Base-by-base conservation (phyloP, 2,888 invertebrate species). In the Hypomecis punctinalis region DNA sequence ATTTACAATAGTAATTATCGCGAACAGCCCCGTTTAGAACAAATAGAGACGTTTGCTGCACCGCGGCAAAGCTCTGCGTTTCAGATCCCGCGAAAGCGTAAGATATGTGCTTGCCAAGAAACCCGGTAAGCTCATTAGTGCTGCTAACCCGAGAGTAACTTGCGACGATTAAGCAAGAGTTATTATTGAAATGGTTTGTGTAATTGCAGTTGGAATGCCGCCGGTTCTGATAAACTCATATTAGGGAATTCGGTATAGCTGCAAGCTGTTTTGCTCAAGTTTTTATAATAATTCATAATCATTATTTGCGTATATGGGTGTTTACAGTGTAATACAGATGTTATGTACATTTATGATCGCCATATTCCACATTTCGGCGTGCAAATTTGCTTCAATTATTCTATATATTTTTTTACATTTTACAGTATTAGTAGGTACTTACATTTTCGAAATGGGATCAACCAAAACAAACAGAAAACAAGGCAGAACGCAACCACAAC, bases 61-160 rank as follows among this genome's bases (percentile, higher is more conserved):
- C 37, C 63, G 47, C 59, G 49, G 46, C 66, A 67, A 66, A 68
- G 74, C 76, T 76, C 77, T 80, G 74, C 76, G 75, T 82, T 82
- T 82, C 78, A 81, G 80, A 83, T 83, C 64, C 72, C 59, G 67
- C 70, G 73, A 76, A 79, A 82, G 77, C 80, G 74, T 73, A 79
- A 86, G 86, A 84, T 84, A 85, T 85, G 80, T 81, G 83, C 79
- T 85, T 80, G 81, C 83, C 85, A 85, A 87, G 84, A 83, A 79
- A 80, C 77, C 79, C 73, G 72, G 81, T 81, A 77, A 85, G 85
- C 85, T 86, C 86, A 87, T 87, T 87, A 85, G 82, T 76, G 78
- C 80, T 76, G 78, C 78, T 78, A 78, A 76, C 72, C 74, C 71
- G 70, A 60, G 63, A 66, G 65, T 61, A 66, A 69, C 58, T 68